phyloP scores from a whole-genome alignment of 2,113 vertebrate genomes.

The Amphiprion ocellaris region DNA sequence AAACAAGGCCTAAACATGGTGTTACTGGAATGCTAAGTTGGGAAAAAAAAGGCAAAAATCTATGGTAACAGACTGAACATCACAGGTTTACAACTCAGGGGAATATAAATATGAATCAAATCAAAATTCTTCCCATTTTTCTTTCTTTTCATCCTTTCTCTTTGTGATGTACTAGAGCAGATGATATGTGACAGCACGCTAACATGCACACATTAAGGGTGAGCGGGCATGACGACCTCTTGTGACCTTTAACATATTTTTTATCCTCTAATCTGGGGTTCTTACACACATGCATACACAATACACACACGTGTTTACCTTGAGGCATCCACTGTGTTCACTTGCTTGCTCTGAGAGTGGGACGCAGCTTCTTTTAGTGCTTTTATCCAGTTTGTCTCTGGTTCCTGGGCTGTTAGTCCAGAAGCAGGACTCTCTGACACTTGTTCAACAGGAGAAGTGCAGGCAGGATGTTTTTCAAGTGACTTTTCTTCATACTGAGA shows the following conservation, averaged over 20 bases:
- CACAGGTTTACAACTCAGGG: neutral
- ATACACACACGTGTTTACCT: constrained; percentile 79
- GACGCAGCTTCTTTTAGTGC: constrained; percentile 76
- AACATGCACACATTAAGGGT: constrained; percentile 4
- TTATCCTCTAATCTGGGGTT: neutral
- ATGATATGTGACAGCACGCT: constrained; percentile 40
- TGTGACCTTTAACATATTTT: constrained; percentile 15
- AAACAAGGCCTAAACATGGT: constrained; percentile 24
- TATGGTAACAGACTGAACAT: neutral
- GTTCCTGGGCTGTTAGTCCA: constrained; percentile 26
- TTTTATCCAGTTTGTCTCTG: constrained; percentile 77
- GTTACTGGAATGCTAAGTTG: constrained; percentile 23
- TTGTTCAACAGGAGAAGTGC: constrained; percentile 24
- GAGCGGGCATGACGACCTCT: neutral
- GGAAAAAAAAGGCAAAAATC: constrained; percentile 13
- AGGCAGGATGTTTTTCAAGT: constrained; percentile 9
- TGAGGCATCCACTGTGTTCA: constrained; percentile 51
- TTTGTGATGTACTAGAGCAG: constrained; percentile 35
- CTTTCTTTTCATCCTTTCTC: neutral
- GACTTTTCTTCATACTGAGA: constrained; percentile 8
- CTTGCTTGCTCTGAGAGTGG: constrained; percentile 64
- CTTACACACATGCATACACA: neutral
- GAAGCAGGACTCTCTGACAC: constrained; percentile 27
- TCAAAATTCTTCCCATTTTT: constrained; percentile 3
- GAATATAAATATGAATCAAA: neutral